These are phyloP conservation scores for Empidonax traillii DNA, from an alignment of 2,113 vertebrate species.

Conservation along the genomic window DNA sequence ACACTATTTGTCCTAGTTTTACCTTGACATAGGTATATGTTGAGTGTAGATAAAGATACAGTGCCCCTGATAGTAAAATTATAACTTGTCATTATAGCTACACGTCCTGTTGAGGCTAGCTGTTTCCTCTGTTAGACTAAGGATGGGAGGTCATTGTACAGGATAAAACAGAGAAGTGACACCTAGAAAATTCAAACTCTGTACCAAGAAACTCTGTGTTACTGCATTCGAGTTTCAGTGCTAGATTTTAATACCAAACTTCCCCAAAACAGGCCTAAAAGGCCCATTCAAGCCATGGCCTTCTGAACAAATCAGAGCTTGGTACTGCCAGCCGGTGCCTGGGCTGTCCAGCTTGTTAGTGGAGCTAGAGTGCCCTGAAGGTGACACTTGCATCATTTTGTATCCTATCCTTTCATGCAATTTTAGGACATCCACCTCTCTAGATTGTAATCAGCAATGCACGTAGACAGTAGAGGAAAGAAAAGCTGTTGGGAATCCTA, in stretches of 20 bases:
- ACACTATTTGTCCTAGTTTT: not conserved
- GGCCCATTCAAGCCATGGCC: not conserved
- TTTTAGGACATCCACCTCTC: not conserved
- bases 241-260: not conserved
- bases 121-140: not conserved
- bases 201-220: not conserved
- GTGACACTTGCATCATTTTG: not conserved
- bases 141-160: not conserved
- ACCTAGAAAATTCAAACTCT: not conserved
- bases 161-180: not conserved
- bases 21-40: not conserved
- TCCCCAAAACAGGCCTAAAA: not conserved
- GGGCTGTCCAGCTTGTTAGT: not conserved
- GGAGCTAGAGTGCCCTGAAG: not conserved
- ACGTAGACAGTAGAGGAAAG: not conserved
- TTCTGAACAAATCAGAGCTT: not conserved
- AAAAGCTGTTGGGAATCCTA: not conserved
- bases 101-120: not conserved
- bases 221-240: not conserved
- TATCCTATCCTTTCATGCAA: not conserved
- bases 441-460: not conserved
- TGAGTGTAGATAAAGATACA: not conserved
- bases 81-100: not conserved
- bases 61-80: not conserved
- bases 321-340: not conserved